These are phyloP conservation scores for Egretta garzetta DNA, from an alignment of 2,113 vertebrate species.

Conservation along the genomic window DNA sequence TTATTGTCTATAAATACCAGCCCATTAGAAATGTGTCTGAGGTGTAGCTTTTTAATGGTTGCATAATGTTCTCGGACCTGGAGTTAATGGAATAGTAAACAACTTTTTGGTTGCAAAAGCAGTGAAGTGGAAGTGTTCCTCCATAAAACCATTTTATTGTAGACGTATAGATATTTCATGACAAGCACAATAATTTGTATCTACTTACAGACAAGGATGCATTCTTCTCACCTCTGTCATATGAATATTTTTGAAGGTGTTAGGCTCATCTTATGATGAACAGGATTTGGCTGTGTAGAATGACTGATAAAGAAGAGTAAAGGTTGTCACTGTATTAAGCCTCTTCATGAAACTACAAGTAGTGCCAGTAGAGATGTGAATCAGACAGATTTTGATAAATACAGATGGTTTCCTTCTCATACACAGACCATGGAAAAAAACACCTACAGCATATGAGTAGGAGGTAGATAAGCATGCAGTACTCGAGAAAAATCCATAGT, in stretches of 20 bases:
- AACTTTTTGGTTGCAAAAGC: not conserved
- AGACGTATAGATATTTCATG: not conserved
- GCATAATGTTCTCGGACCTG: not conserved
- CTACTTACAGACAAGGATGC: not conserved
- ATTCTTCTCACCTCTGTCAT: not conserved
- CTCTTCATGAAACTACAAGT: not conserved
- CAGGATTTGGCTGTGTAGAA: not conserved
- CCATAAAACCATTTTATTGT: not conserved
- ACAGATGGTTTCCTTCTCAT: not conserved
- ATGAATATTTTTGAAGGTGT: not conserved
- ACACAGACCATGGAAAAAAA: not conserved
- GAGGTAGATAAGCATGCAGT: not conserved
- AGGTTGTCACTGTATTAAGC: not conserved
- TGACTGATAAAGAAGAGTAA: not conserved
- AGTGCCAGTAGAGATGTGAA: not conserved
- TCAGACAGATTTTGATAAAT: not conserved
- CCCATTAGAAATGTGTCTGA: slow-evolving; percentile 22
- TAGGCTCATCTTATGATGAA: not conserved
- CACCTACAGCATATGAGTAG: not conserved
- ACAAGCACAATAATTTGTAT: not conserved
- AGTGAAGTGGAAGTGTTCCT: not conserved
- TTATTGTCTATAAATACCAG: slow-evolving; percentile 7
- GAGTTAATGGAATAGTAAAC: slow-evolving; percentile 44
- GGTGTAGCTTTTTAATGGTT: slow-evolving; percentile 7
- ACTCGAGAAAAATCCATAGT: not conserved